These are phyloP conservation scores for Crotalus viridis DNA, from an alignment of 2,113 vertebrate genomes.

Conservation along the genomic window DNA sequence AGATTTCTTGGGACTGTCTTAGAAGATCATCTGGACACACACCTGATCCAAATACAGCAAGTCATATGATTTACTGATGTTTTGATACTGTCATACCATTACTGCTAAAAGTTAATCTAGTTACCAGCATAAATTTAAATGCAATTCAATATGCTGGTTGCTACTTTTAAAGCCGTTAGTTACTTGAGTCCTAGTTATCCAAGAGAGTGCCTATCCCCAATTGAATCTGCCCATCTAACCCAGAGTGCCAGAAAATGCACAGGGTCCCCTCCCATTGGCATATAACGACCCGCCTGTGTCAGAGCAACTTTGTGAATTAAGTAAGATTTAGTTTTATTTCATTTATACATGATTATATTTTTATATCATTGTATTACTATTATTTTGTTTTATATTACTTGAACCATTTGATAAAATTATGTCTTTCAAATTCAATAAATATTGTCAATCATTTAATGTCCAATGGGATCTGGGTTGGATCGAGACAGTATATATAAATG, in stretches of 20 bases:
- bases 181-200: not conserved
- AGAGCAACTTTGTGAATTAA: not conserved
- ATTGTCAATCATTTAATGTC: not conserved
- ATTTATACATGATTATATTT: not conserved
- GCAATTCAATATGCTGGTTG: not conserved
- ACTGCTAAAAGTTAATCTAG: not conserved
- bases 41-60: not conserved
- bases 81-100: not conserved
- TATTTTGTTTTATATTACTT: not conserved
- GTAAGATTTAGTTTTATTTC: not conserved
- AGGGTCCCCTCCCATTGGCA: not conserved
- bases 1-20: not conserved
- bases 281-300: not conserved
- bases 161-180: not conserved
- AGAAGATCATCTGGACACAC: not conserved
- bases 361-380: not conserved
- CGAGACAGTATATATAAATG: not conserved
- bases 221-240: not conserved
- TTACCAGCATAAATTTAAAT: not conserved
- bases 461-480: not conserved
- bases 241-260: not conserved
- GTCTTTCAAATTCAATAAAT: not conserved
- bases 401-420: not conserved
- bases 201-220: not conserved
- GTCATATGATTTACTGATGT: not conserved